Evolutionary conservation across 1,140 invertebrate genomes (phyloP), one percentile per base, ranked within the genome.

Genomic region (Drosophila pandora): DNA sequence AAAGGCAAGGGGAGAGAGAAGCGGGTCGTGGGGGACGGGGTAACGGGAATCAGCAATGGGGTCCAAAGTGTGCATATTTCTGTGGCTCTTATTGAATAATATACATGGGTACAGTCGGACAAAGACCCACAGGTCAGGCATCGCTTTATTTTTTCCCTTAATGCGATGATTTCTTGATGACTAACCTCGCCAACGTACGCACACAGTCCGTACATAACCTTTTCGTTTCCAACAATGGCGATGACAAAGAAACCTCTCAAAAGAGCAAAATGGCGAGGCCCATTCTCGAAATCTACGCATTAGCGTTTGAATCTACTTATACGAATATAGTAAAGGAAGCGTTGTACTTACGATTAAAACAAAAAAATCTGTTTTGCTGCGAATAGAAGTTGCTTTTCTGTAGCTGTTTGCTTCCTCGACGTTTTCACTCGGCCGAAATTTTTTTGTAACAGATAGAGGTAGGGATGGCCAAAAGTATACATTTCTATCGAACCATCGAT

Each of bases 321-420:
- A 23, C 28, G 9, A 58, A 50, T 1, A 30, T 34, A n/a, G 1
- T 22, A 22, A 22, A 47, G 41, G 4, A 47, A 21, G 3, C 1
- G 13, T 50, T 25, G 17, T 88, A 88, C 83, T 88, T 68, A 88
- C 83, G 83, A 70, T 88, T 88, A 88, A 88, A 88, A 88, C 83
- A 88, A 88, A 88, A 87, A 88, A 88, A 88, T 87, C 83, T 88
- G 83, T 88, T 88, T 88, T 88, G 79, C 76, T 83, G 59, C 58
- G 76, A 79, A 79, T 62, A 62, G 50, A 76, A 76, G 39, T 39
- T 55, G 63, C 75, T 70, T 76, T 70, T 76, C 37, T 76, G 50
- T 68, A 72, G 69, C 64, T 65, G 59, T 62, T 70, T 39, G 57
- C n/a, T 30, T 30, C 49, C 13, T 37, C 49, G 49, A 49, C 22